Conservation (phyloP, 2,888 invertebrate genomes). For the Luffia ferchaultella region DNA sequence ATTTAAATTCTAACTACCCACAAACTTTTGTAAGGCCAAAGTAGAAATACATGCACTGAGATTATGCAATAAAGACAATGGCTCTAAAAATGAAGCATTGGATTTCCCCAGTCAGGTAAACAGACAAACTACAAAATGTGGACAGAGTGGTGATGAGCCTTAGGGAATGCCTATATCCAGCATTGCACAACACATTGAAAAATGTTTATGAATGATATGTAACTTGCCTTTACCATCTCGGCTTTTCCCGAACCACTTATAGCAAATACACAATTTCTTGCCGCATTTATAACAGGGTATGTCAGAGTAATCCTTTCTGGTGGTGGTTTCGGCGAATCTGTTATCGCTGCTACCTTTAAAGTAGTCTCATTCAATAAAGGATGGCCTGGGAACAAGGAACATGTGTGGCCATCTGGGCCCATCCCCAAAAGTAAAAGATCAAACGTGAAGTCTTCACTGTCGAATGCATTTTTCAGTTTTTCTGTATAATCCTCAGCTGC, state of each 20-base stretch:
- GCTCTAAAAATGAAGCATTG: too few relatives aligned
- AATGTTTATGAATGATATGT: too few relatives aligned
- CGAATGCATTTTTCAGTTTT: slow-evolving; percentile 70
- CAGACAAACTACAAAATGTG: too few relatives aligned
- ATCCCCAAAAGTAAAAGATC: slow-evolving; percentile 93
- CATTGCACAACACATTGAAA: too few relatives aligned
- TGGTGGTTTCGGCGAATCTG: slow-evolving; percentile 97
- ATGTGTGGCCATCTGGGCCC: slow-evolving; percentile 99
- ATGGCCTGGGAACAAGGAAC: slow-evolving; percentile 93
- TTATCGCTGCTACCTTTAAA: slow-evolving; percentile 82
- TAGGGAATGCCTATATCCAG: too few relatives aligned
- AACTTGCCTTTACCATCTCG: slow-evolving; percentile 84
- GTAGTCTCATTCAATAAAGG: slow-evolving; percentile 67
- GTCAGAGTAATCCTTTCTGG: slow-evolving; percentile 91
- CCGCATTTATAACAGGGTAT: slow-evolving; percentile 87
- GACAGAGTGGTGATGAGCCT: too few relatives aligned
- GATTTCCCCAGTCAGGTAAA: too few relatives aligned
- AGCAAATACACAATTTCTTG: slow-evolving; percentile 84
- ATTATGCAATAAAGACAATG: too few relatives aligned
- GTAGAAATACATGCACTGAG: too few relatives aligned
- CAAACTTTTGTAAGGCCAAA: too few relatives aligned
- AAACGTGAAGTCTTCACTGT: slow-evolving; percentile 67
- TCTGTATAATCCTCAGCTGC: slow-evolving; percentile 79
- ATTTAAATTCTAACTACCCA: too few relatives aligned
- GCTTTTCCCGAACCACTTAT: slow-evolving; percentile 87